Percentiles rank a stretch among this genome's conserved stretches.
These are phyloP conservation scores for Brachionichthys hirsutus DNA, from an alignment of 2,113 vertebrate species.

Conservation along the genomic window DNA sequence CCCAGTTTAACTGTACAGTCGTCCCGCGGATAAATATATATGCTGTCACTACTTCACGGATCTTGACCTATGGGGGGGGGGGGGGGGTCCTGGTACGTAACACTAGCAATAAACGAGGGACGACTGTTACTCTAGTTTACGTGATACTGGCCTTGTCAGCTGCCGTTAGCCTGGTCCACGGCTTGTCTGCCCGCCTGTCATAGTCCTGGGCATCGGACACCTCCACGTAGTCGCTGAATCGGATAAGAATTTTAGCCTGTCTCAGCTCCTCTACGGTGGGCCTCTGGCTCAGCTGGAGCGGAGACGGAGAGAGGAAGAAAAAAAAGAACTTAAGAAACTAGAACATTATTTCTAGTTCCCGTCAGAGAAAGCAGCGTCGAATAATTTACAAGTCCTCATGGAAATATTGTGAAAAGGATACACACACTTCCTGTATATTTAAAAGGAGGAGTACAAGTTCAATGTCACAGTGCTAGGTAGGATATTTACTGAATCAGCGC, in stretches of 20 bases:
- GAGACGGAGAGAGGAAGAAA: not conserved
- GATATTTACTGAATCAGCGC: not conserved
- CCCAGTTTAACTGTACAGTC: constrained; percentile 3
- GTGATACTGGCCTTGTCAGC: constrained; percentile 88
- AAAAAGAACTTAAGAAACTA: not conserved
- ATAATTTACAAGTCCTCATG: not conserved
- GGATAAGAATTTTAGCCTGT: constrained; percentile 95
- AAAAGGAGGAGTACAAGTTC: not conserved
- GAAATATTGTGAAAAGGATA: not conserved
- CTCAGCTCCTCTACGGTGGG: constrained; percentile 96
- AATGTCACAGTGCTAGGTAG: not conserved
- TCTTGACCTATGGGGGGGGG: too few relatives aligned
- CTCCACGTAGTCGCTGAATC: constrained; percentile 97
- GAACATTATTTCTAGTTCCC: not conserved
- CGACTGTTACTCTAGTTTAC: constrained; percentile 15
- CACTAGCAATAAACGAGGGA: too few relatives aligned
- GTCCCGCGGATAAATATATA: too few relatives aligned
- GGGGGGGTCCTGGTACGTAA: too few relatives aligned
- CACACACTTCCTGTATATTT: not conserved
- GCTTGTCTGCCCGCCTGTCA: constrained; percentile 94
- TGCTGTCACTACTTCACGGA: too few relatives aligned
- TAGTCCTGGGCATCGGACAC: constrained; percentile 97
- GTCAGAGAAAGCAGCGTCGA: not conserved
- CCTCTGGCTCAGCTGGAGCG: constrained; percentile 90
- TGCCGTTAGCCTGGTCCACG: constrained; percentile 96